A percentile compares a stretch with the other conserved stretches of the same genome.
These are phyloP conservation scores for Menidia menidia DNA, from an alignment of 2,797 vertebrate genomes.

Conservation along the genomic window DNA sequence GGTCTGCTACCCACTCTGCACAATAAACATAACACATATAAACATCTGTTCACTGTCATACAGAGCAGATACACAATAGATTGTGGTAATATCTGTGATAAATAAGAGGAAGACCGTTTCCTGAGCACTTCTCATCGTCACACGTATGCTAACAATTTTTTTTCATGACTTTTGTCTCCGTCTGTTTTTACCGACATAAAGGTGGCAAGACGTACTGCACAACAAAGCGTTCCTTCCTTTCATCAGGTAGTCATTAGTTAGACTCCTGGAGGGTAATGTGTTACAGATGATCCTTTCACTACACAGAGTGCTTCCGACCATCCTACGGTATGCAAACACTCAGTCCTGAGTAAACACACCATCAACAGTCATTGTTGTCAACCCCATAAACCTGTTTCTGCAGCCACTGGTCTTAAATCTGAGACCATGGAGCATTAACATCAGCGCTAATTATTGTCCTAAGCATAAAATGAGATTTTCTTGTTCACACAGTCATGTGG, in stretches of 20 bases:
- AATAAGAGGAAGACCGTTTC: neutral
- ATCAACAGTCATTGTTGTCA: constrained; percentile 52
- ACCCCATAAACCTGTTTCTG: constrained; percentile 31
- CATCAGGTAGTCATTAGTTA: constrained; percentile 60
- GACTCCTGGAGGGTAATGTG: constrained; percentile 66
- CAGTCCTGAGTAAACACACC: constrained; percentile 44
- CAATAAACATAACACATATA: constrained; percentile 13
- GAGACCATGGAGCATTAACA: constrained; percentile 44
- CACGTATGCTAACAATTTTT: neutral
- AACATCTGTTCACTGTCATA: constrained; percentile 9
- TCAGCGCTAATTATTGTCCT: constrained; percentile 34
- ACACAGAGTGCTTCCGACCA: constrained; percentile 34
- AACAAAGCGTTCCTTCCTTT: constrained; percentile 53
- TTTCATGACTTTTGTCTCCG: constrained; percentile 7
- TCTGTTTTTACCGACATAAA: constrained; percentile 19
- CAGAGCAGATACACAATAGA: neutral
- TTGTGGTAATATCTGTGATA: neutral
- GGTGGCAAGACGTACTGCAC: constrained; percentile 21
- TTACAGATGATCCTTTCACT: constrained; percentile 67
- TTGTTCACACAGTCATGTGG: constrained; percentile 40
- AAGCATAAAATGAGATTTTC: constrained; percentile 23
- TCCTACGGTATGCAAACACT: constrained; percentile 37
- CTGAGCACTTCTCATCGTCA: neutral
- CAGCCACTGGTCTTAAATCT: constrained; percentile 29
- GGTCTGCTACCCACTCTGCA: constrained; percentile 25